Percentiles rank a stretch among this genome's conserved stretches.
Conservation (phyloP, 1,140 invertebrate species). For the Sycobia sp. region DNA sequence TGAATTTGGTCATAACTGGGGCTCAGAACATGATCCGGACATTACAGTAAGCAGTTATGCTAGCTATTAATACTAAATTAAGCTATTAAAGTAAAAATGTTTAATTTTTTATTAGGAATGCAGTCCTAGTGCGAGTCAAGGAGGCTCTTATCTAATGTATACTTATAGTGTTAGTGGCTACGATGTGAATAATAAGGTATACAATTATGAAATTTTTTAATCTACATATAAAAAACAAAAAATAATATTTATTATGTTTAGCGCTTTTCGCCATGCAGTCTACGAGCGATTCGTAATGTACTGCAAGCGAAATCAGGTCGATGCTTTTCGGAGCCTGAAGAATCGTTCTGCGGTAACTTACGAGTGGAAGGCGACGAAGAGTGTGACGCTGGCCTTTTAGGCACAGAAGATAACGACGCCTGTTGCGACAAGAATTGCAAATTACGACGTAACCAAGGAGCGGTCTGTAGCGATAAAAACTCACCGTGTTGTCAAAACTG, state of each 20-base stretch:
- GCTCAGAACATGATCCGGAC: slow-evolving; percentile 96
- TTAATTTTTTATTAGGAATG: slow-evolving; percentile 68
- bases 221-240: too few relatives aligned
- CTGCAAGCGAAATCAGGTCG: slow-evolving; percentile 87
- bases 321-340: slow-evolving; percentile 93
- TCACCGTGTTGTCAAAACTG: slow-evolving; percentile 92
- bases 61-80: background rate
- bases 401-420: slow-evolving; percentile 87
- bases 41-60: slow-evolving; percentile 63
- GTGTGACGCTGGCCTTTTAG: slow-evolving; percentile 90
- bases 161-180: slow-evolving; percentile 97
- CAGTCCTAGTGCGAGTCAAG: slow-evolving; percentile 88
- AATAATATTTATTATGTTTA: slow-evolving; percentile 52
- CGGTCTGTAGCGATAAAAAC: slow-evolving; percentile 92
- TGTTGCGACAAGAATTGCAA: slow-evolving; percentile 94
- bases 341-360: slow-evolving; percentile 93
- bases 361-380: slow-evolving; percentile 93
- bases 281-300: slow-evolving; percentile 90
- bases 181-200: slow-evolving; percentile 94
- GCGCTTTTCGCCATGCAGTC: slow-evolving; percentile 93
- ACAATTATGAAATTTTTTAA: background rate
- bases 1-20: slow-evolving; percentile 98
- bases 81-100: background rate
- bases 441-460: slow-evolving; percentile 76
- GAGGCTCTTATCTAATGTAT: slow-evolving; percentile 97